phyloP scores from a whole-genome alignment of 2,797 vertebrate species.

The Eremophila alpestris region DNA sequence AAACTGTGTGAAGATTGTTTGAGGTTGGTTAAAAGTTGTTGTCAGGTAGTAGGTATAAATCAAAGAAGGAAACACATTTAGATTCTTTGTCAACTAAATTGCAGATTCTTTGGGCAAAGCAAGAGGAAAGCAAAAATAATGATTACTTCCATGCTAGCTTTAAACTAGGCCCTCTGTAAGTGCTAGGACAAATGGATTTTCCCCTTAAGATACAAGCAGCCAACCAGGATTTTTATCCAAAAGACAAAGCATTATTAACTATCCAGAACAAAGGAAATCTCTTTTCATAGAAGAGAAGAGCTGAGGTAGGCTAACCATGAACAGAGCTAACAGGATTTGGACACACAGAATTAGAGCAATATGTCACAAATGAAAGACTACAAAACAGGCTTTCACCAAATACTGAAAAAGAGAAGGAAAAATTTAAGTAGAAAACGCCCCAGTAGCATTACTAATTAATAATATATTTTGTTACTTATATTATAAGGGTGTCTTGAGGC shows the following conservation, averaged over 20 bases:
- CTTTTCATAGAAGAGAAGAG: neutral
- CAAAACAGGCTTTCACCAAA: neutral
- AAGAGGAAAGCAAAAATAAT: neutral
- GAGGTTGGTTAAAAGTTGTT: neutral
- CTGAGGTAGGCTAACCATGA: neutral
- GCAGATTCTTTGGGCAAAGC: neutral
- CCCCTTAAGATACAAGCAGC: neutral
- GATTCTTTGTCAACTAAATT: neutral
- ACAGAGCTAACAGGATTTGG: neutral
- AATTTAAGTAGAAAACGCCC: neutral
- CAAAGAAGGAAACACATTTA: neutral
- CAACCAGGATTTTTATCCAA: neutral
- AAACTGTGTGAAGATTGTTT: neutral
- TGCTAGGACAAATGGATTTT: neutral
- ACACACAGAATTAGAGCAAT: neutral
- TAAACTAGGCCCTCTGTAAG: neutral
- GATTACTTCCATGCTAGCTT: neutral
- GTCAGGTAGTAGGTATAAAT: neutral
- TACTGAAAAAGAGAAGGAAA: neutral
- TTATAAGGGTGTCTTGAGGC: neutral
- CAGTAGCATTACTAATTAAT: neutral
- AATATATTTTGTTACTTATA: neutral
- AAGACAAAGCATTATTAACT: neutral
- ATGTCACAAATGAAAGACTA: neutral
- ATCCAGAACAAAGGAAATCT: neutral